These are phyloP conservation scores for Serrognathus titanus DNA, from an alignment of 2,888 invertebrate species.

Conservation along the genomic window DNA sequence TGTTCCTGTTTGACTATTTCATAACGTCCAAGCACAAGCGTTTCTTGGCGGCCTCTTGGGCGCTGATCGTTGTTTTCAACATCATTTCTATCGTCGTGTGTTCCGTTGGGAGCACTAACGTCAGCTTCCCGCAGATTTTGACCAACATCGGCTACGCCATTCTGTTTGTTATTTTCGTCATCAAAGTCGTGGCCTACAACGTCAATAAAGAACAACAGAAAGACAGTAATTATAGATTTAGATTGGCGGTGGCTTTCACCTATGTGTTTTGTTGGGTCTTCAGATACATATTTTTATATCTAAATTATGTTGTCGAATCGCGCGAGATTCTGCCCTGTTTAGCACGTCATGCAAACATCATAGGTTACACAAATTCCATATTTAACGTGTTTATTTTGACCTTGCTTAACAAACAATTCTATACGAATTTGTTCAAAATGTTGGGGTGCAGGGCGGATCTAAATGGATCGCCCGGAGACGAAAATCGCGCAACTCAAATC, in stretches of 20 bases:
- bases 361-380: conserved; percentile 16
- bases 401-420: conserved; percentile 17
- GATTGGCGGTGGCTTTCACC: conserved; percentile 17
- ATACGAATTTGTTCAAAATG: conserved; percentile 18
- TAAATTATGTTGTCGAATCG: conserved; percentile 3
- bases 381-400: conserved; percentile 18
- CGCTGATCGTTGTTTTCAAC: conserved; percentile 12
- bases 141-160: conserved; percentile 14
- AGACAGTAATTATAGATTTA: conserved; percentile 16
- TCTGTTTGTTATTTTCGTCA: conserved; percentile 15
- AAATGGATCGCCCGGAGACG: conserved; percentile 7
- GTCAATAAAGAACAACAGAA: conserved; percentile 15
- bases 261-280: conserved; percentile 20
- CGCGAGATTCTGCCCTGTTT: conserved; percentile 10
- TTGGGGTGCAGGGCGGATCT: conserved; percentile 15
- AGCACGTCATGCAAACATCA: conserved; percentile 15
- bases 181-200: conserved; percentile 15
- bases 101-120: conserved; percentile 6
- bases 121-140: conserved; percentile 12
- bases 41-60: conserved; percentile 16
- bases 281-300: conserved; percentile 15
- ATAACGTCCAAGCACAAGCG: conserved; percentile 14
- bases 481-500: conserved; percentile 14
- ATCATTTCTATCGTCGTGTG: conserved; percentile 16
- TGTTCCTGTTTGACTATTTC: conserved; percentile 17